Percentiles rank a stretch among this genome's conserved stretches.
These are phyloP conservation scores for Neodiprion lecontei DNA, from an alignment of 1,140 invertebrate genomes.

Conservation along the genomic window DNA sequence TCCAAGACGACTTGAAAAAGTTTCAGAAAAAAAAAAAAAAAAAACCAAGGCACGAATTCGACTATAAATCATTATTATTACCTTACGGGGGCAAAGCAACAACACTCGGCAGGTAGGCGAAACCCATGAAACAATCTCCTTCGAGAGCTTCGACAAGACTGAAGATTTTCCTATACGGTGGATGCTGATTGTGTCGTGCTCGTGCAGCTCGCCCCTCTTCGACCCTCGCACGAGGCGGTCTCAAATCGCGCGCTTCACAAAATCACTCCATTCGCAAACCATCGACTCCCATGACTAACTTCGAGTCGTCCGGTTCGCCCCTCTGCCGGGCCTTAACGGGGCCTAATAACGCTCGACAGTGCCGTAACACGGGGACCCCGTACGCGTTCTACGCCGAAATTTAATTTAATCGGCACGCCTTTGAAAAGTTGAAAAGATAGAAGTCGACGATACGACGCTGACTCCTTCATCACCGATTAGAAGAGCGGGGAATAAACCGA, in stretches of 20 bases:
- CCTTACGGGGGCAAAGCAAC: background rate
- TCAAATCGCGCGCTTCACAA: background rate
- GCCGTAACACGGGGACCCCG: no score
- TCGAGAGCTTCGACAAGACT: background rate
- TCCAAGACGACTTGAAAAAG: no score
- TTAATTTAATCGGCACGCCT: no score
- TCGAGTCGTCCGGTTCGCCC: background rate
- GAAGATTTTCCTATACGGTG: background rate
- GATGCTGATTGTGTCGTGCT: background rate
- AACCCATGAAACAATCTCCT: background rate
- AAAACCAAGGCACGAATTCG: no score
- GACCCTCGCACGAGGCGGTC: background rate
- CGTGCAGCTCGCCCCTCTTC: background rate
- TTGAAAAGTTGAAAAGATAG: no score
- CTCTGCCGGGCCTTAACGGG: conserved; percentile 3
- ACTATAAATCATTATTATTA: background rate
- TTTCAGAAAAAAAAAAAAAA: no score
- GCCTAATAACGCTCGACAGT: background rate
- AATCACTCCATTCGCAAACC: background rate
- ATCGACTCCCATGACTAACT: background rate
- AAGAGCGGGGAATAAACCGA: no score
- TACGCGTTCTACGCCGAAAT: no score
- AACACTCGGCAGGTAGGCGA: background rate
- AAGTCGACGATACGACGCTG: no score
- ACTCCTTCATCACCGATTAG: no score